Evolutionary conservation across 2,888 invertebrate genomes (phyloP), one percentile per base, ranked within the genome.

Genomic region (Boloria selene): DNA sequence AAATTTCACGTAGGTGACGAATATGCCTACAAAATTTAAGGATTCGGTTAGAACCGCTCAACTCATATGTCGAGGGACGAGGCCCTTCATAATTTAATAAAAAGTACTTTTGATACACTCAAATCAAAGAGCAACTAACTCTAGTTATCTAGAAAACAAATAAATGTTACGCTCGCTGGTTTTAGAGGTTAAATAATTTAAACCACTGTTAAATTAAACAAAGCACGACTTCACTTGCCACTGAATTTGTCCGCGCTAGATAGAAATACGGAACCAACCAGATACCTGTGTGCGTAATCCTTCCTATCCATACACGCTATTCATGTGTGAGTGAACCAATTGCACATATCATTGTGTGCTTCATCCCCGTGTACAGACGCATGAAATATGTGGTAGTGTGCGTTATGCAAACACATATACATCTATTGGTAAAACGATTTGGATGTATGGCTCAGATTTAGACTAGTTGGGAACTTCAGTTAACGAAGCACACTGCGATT

Each of bases 201-300:
- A 61, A 47, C 53, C 14, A 17, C 13, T 14, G 50, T 51, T 47
- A 54, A 60, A 55, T 45, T 53, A 17, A 13, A 49, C 26, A 60
- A 59, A 67, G 14, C 52, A 7, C 22, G 53, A 54, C 69, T 50
- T 0, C 51, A 66, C 63, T 22, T 22, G 56, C 42, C 65, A 7
- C 22, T 56, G 53, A 64, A 68, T 68, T 61, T 60, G 49, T 63
- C 67, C 70, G 60, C 51, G 67, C 67, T 72, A 65, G 67, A 70
- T 72, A 68, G 70, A 73, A 73, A 71, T 70, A 63, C 72, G 68
- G 70, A 65, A 71, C 67, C 61, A 61, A 56, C 68, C 13, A 63
- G 31, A 56, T 17, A 52, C n/a, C 16, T 55, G 71, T 75, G 74
- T 71, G 72, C 44, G 72, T 74, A 68, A 71, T 70, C 69, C 67